Conservation (phyloP, 2,797 vertebrate genomes). For the Odontamblyopus lacepedii region DNA sequence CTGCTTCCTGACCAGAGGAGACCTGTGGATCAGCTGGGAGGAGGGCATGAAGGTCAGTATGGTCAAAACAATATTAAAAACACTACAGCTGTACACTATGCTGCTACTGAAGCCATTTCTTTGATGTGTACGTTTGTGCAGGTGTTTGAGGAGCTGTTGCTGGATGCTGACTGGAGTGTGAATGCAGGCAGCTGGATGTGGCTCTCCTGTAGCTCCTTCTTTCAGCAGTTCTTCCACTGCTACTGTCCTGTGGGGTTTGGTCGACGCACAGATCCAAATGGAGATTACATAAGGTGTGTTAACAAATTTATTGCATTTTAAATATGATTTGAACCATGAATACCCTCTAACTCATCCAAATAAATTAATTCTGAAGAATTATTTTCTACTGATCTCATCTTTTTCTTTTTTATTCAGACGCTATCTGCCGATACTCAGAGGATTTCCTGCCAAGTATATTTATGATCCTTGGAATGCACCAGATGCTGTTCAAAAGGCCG, state of each 20-base stretch:
- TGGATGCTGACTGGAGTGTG: constrained; percentile 97
- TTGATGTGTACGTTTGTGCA: constrained; percentile 44
- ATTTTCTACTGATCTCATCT: not conserved
- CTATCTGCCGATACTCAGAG: constrained; percentile 92
- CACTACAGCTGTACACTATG: not conserved
- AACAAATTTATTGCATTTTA: not conserved
- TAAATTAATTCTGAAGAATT: too few relatives aligned
- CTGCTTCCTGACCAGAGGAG: constrained; percentile 80
- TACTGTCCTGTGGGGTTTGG: constrained; percentile 97
- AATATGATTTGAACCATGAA: not conserved
- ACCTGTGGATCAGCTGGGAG: constrained; percentile 85
- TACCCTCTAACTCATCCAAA: not conserved
- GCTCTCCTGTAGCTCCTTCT: constrained; percentile 98
- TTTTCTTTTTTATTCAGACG: constrained; percentile 71
- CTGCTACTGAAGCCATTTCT: not conserved
- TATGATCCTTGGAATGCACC: constrained; percentile 98
- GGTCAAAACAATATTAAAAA: not conserved
- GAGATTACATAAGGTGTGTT: constrained; percentile 92
- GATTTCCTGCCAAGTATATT: constrained; percentile 96
- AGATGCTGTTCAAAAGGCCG: constrained; percentile 89
- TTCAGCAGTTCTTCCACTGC: constrained; percentile 98
- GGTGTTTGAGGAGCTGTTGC: constrained; percentile 96
- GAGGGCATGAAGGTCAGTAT: constrained; percentile 80
- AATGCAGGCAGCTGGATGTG: constrained; percentile 99
- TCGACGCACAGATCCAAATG: constrained; percentile 94